phyloP scores from a whole-genome alignment of 2,797 vertebrate genomes.

The Sebastiscus albofasciatus region DNA sequence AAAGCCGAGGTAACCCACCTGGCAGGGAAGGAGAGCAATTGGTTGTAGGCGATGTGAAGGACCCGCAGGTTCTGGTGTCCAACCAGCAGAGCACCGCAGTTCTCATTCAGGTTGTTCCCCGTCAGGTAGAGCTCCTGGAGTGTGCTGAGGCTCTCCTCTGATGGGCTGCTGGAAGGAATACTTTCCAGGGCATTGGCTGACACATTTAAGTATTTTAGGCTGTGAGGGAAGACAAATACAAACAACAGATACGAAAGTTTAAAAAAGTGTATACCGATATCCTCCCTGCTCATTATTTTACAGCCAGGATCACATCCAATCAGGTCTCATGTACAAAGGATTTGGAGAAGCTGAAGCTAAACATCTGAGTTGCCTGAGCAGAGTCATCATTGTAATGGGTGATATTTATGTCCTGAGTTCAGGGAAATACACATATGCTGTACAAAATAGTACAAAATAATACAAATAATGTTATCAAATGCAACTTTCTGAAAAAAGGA shows the following conservation, averaged over 20 bases:
- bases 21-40: conserved; percentile 92
- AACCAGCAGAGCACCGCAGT: conserved; percentile 89
- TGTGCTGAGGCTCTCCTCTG: conserved; percentile 91
- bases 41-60: conserved; percentile 95
- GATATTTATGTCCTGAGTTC: neutral
- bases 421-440: neutral
- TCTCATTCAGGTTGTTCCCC: conserved; percentile 91
- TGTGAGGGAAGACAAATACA: conserved; percentile 59
- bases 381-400: neutral
- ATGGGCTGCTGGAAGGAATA: conserved; percentile 87
- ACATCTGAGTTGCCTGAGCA: neutral
- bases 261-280: neutral
- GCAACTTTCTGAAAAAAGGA: neutral
- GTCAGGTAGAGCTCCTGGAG: conserved; percentile 95
- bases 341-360: neutral
- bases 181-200: conserved; percentile 94
- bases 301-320: neutral
- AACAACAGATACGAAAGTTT: neutral
- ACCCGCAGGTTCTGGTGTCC: conserved; percentile 90
- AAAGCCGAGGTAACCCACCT: conserved; percentile 80
- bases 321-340: neutral
- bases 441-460: neutral
- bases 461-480: neutral
- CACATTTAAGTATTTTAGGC: conserved; percentile 94
- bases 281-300: neutral